Evolutionary conservation across 2,888 invertebrate genomes (phyloP).

Genomic region (Thysanoteuthis rhombus): DNA sequence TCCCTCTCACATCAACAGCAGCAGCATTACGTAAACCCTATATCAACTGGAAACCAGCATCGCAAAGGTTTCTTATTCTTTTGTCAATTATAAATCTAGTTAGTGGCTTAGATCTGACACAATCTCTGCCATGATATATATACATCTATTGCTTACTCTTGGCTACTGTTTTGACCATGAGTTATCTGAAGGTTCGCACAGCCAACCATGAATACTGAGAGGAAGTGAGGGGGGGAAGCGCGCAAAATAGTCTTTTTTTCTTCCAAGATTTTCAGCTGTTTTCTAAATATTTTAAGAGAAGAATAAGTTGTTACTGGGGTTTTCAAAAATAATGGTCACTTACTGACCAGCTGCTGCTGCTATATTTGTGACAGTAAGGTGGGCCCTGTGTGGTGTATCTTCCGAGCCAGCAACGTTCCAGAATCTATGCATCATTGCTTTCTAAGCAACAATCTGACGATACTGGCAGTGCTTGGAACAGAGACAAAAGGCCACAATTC

Average conservation of each 20-base stretch:
- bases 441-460: background rate
- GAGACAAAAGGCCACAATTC: background rate
- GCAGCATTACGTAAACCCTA: background rate
- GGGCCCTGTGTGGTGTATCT: background rate
- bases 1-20: background rate
- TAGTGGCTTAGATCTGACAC: background rate
- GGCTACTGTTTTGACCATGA: background rate
- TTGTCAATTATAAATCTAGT: background rate
- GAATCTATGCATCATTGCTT: background rate
- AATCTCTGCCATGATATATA: background rate
- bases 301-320: background rate
- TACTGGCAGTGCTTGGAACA: background rate
- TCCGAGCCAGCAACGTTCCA: background rate
- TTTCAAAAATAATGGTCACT: background rate
- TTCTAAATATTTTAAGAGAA: background rate
- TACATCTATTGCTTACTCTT: background rate
- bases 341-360: background rate
- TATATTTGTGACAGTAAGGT: background rate
- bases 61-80: background rate
- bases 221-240: background rate
- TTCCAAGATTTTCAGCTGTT: conserved; percentile 34
- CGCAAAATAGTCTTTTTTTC: conserved; percentile 21
- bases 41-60: background rate
- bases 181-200: background rate
- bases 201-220: background rate